A percentile compares a stretch with the other conserved stretches of the same genome.
Conservation (phyloP, 2,888 invertebrate genomes). For the Trisateles emortualis region DNA sequence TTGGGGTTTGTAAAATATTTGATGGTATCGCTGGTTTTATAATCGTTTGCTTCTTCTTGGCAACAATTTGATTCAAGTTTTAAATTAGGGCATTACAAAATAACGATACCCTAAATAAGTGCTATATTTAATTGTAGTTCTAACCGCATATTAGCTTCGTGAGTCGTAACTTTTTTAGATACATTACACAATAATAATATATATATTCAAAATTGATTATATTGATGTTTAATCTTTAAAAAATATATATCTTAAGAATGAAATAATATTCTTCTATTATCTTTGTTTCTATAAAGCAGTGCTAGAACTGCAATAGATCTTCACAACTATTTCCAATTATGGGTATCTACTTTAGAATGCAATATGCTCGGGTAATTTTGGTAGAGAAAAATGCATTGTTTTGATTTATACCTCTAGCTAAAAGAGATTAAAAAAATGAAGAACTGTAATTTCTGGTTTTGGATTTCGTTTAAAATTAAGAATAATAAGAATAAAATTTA, state of each 20-base stretch:
- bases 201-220: too few relatives aligned
- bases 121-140: too few relatives aligned
- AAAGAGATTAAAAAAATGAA: slow-evolving; percentile 12
- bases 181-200: too few relatives aligned
- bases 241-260: too few relatives aligned
- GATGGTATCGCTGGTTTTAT: slow-evolving; percentile 39
- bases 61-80: slow-evolving; percentile 25
- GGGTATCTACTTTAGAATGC: slow-evolving; percentile 45
- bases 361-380: slow-evolving; percentile 40
- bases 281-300: slow-evolving; percentile 1
- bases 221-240: too few relatives aligned
- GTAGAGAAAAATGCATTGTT: slow-evolving; percentile 28
- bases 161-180: too few relatives aligned
- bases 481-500: too few relatives aligned
- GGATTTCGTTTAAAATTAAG: neutral
- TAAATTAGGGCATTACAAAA: slow-evolving; percentile 14
- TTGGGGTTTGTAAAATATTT: slow-evolving; percentile 67
- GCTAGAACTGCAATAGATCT: slow-evolving; percentile 18
- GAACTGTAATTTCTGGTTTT: neutral
- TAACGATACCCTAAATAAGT: neutral
- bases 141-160: too few relatives aligned
- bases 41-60: slow-evolving; percentile 42
- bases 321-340: slow-evolving; percentile 37
- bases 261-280: neutral
- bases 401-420: slow-evolving; percentile 11